Evolutionary conservation across 1,140 invertebrate species (phyloP), one percentile per base, ranked within the genome.

Genomic region (Brachionus angularis): DNA sequence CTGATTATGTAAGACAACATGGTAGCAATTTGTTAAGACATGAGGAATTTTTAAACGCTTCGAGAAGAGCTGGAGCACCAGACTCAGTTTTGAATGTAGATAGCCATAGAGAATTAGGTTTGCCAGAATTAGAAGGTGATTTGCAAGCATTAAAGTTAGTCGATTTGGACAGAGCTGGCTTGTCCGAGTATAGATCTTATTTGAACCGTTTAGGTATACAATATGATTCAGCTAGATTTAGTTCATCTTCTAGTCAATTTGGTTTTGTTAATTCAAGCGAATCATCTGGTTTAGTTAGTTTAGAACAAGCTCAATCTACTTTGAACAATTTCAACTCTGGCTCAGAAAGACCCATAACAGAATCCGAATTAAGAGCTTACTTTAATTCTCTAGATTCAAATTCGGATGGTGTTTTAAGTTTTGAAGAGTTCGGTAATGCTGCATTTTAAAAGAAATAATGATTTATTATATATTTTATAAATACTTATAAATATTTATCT

Each of bases 61-160:
- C 53, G 1, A 18, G 5, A 3, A 31, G 53, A 21, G 39, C 39
- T 27, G 53, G 53, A 3, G 53, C 53, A 39, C 53, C 53, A 2
- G 53, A 58, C 10, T 14, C 23, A 12, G 53, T 58, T 2, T 14
- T 23, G 10, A 12, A 16, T 4, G 18, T 21, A 12, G 53, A 58
- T 18, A 58, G 53, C 27, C 53, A 58, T 23, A 31, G 53, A 12
- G 53, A 58, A 33, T 36, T 58, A 10, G 53, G 53, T 39, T 23
- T 58, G 14, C 53, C 53, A 25, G 62, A 67, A 31, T 50, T 67
- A 31, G 62, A 67, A 29, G 62, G 62, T 21, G 62, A 67, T 23
- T n/a, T 67, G 2, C 29, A 67, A 25, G 62, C 62, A 34, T 34
- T 67, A 8, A 67, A 27, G 36, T 23, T 67, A 16, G 31, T 67